Percentiles rank a stretch among this genome's conserved stretches.
Evolutionary conservation across 2,113 vertebrate species (phyloP).

Genomic region (Lampris incognitus): DNA sequence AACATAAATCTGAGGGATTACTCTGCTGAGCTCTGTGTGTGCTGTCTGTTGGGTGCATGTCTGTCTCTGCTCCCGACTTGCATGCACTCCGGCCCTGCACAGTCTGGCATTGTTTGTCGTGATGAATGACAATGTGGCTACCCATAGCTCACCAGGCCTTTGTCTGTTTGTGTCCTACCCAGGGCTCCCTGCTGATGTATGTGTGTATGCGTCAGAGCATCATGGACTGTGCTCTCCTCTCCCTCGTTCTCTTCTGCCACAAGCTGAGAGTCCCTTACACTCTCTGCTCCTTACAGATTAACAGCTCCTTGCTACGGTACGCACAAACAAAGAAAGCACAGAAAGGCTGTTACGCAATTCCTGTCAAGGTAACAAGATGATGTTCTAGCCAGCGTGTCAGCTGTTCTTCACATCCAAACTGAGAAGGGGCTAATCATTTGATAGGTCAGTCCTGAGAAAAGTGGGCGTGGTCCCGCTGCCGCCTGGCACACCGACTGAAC

Average conservation of each 20-base stretch:
- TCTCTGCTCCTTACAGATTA: conserved; percentile 60
- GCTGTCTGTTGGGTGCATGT: not conserved
- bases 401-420: not conserved
- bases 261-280: conserved; percentile 87
- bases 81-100: conserved; percentile 13
- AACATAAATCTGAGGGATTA: not conserved
- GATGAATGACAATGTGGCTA: conserved; percentile 41
- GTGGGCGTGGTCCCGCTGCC: conserved; percentile 77
- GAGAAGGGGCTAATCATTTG: not conserved
- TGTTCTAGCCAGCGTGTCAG: not conserved
- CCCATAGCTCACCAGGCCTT: conserved; percentile 34
- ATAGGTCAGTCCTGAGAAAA: conserved; percentile 76
- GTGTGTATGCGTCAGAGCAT: conserved; percentile 85
- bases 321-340: conserved; percentile 13
- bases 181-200: conserved; percentile 84
- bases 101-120: conserved; percentile 30
- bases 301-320: conserved; percentile 80
- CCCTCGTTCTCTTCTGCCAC: conserved; percentile 87
- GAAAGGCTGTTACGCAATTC: not conserved
- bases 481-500: conserved; percentile 53
- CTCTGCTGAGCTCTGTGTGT: not conserved
- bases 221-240: conserved; percentile 85
- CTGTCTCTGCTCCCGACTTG: not conserved
- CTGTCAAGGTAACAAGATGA: not conserved
- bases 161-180: conserved; percentile 54